Conservation (phyloP, 2,113 vertebrate species). For the Gopherus evgoodei region DNA sequence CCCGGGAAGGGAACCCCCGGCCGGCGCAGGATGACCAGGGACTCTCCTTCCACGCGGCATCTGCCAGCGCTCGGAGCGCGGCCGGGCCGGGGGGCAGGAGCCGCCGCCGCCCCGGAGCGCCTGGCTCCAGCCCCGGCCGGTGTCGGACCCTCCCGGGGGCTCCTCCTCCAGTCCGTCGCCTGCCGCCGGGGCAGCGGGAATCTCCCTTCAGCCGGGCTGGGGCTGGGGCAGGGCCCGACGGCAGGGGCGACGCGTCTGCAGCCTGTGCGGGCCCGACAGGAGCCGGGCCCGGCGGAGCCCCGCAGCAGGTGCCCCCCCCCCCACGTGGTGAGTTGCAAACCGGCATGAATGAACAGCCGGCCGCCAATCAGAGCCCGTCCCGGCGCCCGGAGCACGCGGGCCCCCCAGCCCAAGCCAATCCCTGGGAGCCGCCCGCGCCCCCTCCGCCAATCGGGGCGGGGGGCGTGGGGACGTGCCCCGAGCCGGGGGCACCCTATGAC, state of each 20-base stretch:
- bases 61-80: too few species aligned
- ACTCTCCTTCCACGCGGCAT: too few species aligned
- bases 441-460: constrained; percentile 48
- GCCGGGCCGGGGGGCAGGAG: not conserved
- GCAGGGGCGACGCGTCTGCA: too few species aligned
- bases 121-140: too few species aligned
- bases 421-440: not conserved
- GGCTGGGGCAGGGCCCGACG: too few species aligned
- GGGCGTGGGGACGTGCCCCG: constrained; percentile 82
- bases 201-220: too few species aligned
- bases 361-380: constrained; percentile 67
- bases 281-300: not conserved
- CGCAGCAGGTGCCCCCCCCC: constrained; percentile 48
- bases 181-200: too few species aligned
- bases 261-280: too few species aligned
- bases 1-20: too few species aligned
- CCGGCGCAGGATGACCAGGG: too few species aligned
- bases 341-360: constrained; percentile 78
- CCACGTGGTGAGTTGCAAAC: constrained; percentile 86
- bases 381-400: not conserved
- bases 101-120: not conserved
- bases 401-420: constrained; percentile 13
- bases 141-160: too few species aligned
- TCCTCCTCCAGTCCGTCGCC: too few species aligned
- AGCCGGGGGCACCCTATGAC: constrained; percentile 83